A percentile compares a stretch with the other conserved stretches of the same genome.
Conservation (phyloP, 2,797 vertebrate species). For the Trachops cirrhosus region DNA sequence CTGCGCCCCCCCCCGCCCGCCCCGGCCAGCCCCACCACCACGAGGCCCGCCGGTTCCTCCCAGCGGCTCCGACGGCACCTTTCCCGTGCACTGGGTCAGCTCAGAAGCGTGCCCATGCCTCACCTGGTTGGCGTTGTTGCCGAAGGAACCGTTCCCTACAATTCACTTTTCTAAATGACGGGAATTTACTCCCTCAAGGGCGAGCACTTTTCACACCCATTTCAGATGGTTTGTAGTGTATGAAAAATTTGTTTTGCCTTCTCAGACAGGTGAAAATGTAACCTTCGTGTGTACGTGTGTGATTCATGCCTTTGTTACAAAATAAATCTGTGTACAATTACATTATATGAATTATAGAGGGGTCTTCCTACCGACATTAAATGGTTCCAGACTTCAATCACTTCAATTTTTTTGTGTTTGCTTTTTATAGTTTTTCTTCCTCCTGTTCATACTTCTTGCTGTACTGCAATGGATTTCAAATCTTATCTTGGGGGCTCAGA, state of each 20-base stretch:
- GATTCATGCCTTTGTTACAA: neutral
- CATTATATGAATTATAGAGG: neutral
- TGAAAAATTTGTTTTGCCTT: neutral
- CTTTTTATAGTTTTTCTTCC: neutral
- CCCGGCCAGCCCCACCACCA: neutral
- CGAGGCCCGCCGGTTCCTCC: neutral
- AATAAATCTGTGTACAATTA: neutral
- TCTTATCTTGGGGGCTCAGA: neutral
- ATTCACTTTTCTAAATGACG: neutral
- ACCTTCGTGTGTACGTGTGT: neutral
- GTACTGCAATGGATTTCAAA: neutral
- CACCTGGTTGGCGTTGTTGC: neutral
- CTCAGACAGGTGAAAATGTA: neutral
- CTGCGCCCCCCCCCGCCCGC: fast-evolving
- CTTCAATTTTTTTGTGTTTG: neutral
- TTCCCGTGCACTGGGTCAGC: neutral
- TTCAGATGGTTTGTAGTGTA: neutral
- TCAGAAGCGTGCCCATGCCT: neutral
- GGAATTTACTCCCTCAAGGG: neutral
- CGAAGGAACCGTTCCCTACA: neutral
- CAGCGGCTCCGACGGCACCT: neutral
- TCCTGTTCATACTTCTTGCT: neutral
- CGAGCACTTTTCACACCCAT: neutral
- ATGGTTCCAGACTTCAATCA: neutral
- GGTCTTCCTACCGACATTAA: neutral